Conservation (phyloP, 1,140 invertebrate species). For the Drosophila kanapiae region DNA sequence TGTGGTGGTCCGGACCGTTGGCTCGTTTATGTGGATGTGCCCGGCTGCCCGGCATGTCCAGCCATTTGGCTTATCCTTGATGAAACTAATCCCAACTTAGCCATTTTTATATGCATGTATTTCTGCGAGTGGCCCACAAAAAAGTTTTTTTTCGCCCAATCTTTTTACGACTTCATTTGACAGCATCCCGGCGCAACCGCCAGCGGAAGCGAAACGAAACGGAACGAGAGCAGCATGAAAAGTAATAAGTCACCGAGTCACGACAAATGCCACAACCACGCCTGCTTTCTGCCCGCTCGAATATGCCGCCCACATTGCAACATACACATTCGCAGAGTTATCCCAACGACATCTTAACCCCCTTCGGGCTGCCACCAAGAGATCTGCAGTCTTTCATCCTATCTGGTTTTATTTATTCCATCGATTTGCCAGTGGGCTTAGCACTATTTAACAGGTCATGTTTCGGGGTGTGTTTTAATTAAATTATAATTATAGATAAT, state of each 20-base stretch:
- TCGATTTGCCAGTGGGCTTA: conserved; percentile 26
- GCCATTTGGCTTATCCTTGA: conserved; percentile 83
- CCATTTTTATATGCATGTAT: conserved; percentile 83
- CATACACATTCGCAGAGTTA: neutral
- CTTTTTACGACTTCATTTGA: conserved; percentile 84
- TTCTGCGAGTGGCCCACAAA: conserved; percentile 77
- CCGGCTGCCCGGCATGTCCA: conserved; percentile 60
- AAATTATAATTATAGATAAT: neutral
- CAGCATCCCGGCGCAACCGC: conserved; percentile 40
- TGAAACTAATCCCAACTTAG: conserved; percentile 83
- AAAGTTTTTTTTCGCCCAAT: conserved; percentile 79
- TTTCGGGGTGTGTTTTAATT: too few species aligned
- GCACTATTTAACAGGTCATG: conserved; percentile 16
- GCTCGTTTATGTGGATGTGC: conserved; percentile 66
- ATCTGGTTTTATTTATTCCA: conserved; percentile 26
- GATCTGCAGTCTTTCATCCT: conserved; percentile 21
- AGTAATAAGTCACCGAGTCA: conserved; percentile 81
- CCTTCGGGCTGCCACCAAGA: conserved; percentile 14
- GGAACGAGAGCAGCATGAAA: conserved; percentile 61
- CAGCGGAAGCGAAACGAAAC: conserved; percentile 18
- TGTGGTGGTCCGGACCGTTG: conserved; percentile 15
- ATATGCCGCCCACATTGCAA: neutral
- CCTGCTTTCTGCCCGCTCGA: neutral
- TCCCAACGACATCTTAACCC: conserved; percentile 25
- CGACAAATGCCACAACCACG: conserved; percentile 59